Evolutionary conservation across 2,888 invertebrate species (phyloP), one percentile per base, ranked within the genome.

Genomic region (Liposcelis brunnea): DNA sequence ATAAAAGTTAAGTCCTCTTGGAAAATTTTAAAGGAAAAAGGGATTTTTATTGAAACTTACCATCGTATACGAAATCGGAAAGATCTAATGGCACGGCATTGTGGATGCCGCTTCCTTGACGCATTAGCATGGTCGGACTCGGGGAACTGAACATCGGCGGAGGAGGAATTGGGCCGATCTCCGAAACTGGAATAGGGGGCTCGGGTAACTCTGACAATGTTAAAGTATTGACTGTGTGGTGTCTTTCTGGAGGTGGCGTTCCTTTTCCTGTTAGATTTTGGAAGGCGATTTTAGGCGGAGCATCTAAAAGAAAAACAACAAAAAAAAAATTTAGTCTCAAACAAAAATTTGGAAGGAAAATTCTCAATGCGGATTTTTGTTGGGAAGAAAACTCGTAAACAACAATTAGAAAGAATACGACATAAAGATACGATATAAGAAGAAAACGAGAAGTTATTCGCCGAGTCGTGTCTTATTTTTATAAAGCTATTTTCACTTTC

Each of bases 71-170:
- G 58, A 74, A 75, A 57, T 75, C 73, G 5, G 62, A 59, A n/a
- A 64, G 57, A 48, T 60, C 58, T 34, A 56, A 51, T 43, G 61
- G 62, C 45, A 61, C 55, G 19, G 55, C 55, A 43, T 54, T 56
- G 45, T 56, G 54, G 36, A 57, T 52, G 40, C 54, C 53, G 31
- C 48, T 45, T 33, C 52, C 51, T 35, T 52, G 55, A 31, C 49
- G 48, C 15, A 48, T 50, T 50, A 50, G 47, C 18, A 49, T 33
- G 32, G 49, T 48, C 36, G 48, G 47, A 19, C 56, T 49, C 48
- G 51, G 55, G 43, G 87, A 86, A 65, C 86, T 86, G 73, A 91
- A 90, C 90, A 91, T 91, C 54, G 90, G 90, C 58, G 90, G 90
- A 57, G 90, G 90, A 58, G 86, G 85, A 63, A 86, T 86, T 53